phyloP scores from a whole-genome alignment of 2,113 vertebrate species.

The Oriolus oriolus region DNA sequence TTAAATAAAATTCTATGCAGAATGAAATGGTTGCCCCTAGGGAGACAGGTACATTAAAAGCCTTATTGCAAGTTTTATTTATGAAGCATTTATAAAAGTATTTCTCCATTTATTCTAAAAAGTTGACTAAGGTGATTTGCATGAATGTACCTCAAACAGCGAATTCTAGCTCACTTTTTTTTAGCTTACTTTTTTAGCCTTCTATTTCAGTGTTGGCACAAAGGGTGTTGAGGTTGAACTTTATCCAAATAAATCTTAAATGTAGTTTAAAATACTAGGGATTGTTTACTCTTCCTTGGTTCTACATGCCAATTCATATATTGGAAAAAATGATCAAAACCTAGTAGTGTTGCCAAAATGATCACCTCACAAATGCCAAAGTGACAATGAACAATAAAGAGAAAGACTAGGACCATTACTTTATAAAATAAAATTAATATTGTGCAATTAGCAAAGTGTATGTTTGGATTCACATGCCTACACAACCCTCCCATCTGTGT shows the following conservation, averaged over 20 bases:
- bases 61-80: not conserved
- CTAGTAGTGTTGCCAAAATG: not conserved
- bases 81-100: not conserved
- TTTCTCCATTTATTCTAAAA: not conserved
- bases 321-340: not conserved
- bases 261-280: not conserved
- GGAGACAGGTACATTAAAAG: not conserved
- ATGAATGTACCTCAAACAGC: not conserved
- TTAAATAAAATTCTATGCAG: not conserved
- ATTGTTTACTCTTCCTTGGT: not conserved
- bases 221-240: not conserved
- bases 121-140: not conserved
- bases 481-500: no score
- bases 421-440: not conserved
- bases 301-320: not conserved
- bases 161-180: not conserved
- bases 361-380: not conserved
- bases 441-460: not conserved
- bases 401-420: not conserved
- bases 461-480: not conserved
- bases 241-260: not conserved
- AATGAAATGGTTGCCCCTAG: not conserved
- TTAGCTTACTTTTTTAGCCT: not conserved
- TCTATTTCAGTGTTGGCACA: not conserved
- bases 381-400: rapidly evolving